Percentiles rank a stretch among this genome's conserved stretches.
These are phyloP conservation scores for Phortica magna DNA, from an alignment of 2,888 invertebrate genomes.

Conservation along the genomic window DNA sequence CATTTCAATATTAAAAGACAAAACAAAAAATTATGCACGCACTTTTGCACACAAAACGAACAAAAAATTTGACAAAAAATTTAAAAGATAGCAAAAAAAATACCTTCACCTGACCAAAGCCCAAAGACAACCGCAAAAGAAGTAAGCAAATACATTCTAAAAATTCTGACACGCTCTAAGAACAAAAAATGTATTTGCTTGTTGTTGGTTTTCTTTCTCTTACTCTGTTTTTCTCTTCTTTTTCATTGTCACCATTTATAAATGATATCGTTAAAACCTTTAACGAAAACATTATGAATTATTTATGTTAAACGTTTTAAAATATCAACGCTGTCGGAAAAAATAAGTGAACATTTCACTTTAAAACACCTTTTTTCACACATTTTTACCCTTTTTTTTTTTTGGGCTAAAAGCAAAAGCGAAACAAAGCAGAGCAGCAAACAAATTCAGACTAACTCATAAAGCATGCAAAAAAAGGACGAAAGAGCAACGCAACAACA, in stretches of 20 bases:
- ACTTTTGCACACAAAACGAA: not conserved
- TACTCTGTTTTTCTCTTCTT: not conserved
- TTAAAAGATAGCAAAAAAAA: not conserved
- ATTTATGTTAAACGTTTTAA: constrained; percentile 66
- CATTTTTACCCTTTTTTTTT: not conserved
- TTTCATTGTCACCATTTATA: constrained; percentile 37
- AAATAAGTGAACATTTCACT: not conserved
- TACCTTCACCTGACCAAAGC: not conserved
- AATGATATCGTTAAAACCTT: constrained; percentile 47
- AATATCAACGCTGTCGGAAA: constrained; percentile 15
- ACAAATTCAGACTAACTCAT: not conserved
- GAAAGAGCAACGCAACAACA: not conserved
- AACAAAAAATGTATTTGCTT: not conserved
- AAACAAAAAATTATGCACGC: not conserved
- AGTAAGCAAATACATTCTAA: not conserved
- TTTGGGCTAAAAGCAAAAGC: not conserved
- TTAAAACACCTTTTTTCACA: not conserved
- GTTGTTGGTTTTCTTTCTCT: not conserved
- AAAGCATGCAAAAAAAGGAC: constrained; percentile 8
- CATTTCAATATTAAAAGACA: not conserved
- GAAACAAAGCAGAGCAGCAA: not conserved
- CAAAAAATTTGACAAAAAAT: not conserved
- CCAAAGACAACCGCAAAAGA: not conserved
- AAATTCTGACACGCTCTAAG: not conserved
- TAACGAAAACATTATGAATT: constrained; percentile 57